Conservation (phyloP, 2,888 invertebrate genomes). For the Xanthia togata region DNA sequence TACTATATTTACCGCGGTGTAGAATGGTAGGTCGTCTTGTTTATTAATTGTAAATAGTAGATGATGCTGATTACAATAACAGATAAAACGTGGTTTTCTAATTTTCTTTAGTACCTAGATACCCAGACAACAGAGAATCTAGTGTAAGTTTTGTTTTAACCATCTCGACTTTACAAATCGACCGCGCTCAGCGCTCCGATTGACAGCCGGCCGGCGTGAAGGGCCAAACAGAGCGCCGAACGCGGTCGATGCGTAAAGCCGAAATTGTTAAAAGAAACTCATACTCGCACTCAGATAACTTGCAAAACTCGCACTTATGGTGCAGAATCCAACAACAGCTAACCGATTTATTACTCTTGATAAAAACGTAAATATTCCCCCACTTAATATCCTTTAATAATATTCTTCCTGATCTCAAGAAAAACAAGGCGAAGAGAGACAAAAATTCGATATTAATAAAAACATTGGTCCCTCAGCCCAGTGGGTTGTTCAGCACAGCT, state of each 20-base stretch:
- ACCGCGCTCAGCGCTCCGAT: too few species aligned
- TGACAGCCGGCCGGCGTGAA: too few species aligned
- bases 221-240: too few species aligned
- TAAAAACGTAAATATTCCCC: constrained; percentile 31
- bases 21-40: not conserved
- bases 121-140: not conserved
- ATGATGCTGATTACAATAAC: not conserved
- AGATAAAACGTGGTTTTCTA: not conserved
- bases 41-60: not conserved
- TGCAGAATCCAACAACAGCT: not conserved
- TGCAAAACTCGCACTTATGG: not conserved
- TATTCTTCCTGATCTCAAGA: constrained; percentile 36
- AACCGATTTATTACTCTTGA: not conserved
- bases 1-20: not conserved
- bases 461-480: constrained; percentile 60
- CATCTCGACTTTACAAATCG: too few species aligned
- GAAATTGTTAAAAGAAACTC: too few species aligned
- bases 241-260: too few species aligned
- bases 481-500: constrained; percentile 83
- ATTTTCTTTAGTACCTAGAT: not conserved
- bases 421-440: constrained; percentile 40
- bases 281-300: too few species aligned
- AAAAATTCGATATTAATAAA: constrained; percentile 62
- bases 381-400: constrained; percentile 37
- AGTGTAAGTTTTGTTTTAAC: too few species aligned